Percentiles rank a stretch among this genome's conserved stretches.
Evolutionary conservation across 2,888 invertebrate species (phyloP).

Genomic region (Trachelus iudaicus): DNA sequence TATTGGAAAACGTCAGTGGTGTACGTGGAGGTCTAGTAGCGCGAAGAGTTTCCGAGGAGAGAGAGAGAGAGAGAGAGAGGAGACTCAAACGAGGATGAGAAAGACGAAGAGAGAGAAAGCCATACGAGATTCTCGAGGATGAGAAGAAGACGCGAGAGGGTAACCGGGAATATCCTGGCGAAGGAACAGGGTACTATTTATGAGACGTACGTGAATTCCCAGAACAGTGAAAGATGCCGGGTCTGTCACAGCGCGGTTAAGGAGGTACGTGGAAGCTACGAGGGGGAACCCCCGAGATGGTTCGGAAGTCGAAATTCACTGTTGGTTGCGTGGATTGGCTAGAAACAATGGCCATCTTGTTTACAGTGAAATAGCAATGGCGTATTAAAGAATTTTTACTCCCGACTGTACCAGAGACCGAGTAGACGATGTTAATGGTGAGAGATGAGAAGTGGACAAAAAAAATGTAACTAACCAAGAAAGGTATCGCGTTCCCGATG

Average conservation of each 20-base stretch:
- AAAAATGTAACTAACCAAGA: background rate
- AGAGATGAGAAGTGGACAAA: background rate
- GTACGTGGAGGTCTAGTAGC: constrained; percentile 33
- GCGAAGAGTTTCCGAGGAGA: background rate
- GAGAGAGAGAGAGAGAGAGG: background rate
- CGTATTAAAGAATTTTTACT: no score
- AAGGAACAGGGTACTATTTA: constrained; percentile 53
- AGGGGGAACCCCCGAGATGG: background rate
- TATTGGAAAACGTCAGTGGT: constrained; percentile 56
- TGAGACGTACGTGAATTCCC: constrained; percentile 62
- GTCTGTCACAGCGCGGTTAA: constrained; percentile 21
- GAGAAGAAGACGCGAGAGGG: constrained; percentile 28
- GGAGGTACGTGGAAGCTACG: background rate
- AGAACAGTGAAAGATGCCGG: constrained; percentile 12
- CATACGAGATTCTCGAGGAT: background rate
- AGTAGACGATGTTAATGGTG: background rate
- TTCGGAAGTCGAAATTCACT: background rate
- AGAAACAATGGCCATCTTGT: no score
- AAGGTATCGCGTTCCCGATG: background rate
- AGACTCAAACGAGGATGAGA: background rate
- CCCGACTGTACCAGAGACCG: no score
- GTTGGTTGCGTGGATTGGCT: no score
- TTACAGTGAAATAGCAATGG: no score
- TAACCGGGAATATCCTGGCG: constrained; percentile 10
- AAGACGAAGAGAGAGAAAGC: constrained; percentile 25